phyloP scores from a whole-genome alignment of 2,797 vertebrate species.

The Smutsia gigantea region DNA sequence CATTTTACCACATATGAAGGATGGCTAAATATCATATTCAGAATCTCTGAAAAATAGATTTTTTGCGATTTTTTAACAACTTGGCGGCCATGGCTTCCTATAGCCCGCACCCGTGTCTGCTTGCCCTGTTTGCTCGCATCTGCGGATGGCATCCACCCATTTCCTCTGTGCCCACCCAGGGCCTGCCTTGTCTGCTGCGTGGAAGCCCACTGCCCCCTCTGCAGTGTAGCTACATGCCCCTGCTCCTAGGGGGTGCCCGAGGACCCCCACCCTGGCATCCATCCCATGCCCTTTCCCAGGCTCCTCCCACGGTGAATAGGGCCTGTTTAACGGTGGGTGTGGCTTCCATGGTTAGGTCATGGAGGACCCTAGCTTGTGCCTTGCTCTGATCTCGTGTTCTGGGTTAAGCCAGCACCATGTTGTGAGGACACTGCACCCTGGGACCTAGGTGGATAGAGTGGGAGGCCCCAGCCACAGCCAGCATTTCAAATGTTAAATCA shows the following conservation, averaged over 20 bases:
- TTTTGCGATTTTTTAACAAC: too few species aligned
- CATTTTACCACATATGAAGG: too few species aligned
- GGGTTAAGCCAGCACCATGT: rapidly evolving
- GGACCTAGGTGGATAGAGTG: too few species aligned
- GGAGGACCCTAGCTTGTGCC: too few species aligned
- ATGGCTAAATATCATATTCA: neutral
- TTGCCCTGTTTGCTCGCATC: neutral
- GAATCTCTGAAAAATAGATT: neutral
- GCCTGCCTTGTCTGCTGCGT: too few species aligned
- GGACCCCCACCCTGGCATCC: neutral
- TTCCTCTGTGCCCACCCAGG: neutral
- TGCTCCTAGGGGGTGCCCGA: neutral
- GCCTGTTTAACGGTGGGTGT: neutral
- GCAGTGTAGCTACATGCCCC: too few species aligned
- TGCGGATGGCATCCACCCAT: rapidly evolving
- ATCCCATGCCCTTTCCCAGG: neutral
- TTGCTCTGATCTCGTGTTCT: rapidly evolving
- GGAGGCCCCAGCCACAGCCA: neutral
- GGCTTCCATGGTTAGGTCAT: rapidly evolving
- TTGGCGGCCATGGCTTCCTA: too few species aligned
- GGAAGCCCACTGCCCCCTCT: too few species aligned
- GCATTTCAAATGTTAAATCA: neutral
- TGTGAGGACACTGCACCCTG: too few species aligned
- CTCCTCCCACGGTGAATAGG: too few species aligned
- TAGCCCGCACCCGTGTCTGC: neutral